Evolutionary conservation across 2,888 invertebrate genomes (phyloP).

Genomic region (Orchesella flavescens): DNA sequence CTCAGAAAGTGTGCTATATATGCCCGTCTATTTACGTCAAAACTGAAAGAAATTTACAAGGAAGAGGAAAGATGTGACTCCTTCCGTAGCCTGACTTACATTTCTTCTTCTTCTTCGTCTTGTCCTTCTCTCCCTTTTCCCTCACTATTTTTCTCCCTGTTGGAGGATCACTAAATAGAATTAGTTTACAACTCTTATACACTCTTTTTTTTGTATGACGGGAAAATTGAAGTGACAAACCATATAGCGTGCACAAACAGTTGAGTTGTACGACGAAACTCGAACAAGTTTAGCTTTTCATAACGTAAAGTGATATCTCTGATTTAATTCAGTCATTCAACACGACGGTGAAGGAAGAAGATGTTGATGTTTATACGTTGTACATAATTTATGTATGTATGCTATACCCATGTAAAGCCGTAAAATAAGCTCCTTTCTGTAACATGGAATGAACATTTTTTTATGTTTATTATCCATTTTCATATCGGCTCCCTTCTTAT

Average conservation of each 20-base stretch:
- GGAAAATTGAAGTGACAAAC: slow-evolving; percentile 55
- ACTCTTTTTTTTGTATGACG: background rate
- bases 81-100: slow-evolving; percentile 62
- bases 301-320: slow-evolving; percentile 7
- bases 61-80: slow-evolving; percentile 63
- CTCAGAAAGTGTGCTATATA: background rate
- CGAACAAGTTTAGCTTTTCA: background rate
- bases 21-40: slow-evolving; percentile 57
- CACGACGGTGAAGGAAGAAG: background rate
- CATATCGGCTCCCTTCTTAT: slow-evolving; percentile 7
- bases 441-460: background rate
- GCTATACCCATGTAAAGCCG: background rate
- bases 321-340: slow-evolving; percentile 31
- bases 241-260: slow-evolving; percentile 19
- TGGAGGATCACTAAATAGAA: slow-evolving; percentile 57
- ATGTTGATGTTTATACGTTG: background rate
- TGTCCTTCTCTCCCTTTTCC: slow-evolving; percentile 10
- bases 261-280: background rate
- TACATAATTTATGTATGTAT: background rate
- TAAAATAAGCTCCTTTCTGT: background rate
- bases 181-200: slow-evolving; percentile 56
- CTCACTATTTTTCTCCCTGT: slow-evolving; percentile 10
- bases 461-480: slow-evolving; percentile 7
- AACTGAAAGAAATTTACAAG: slow-evolving; percentile 54
- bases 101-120: slow-evolving; percentile 22